Percentiles rank a stretch among this genome's conserved stretches.
phyloP scores from a whole-genome alignment of 2,113 vertebrate genomes.

The Charina bottae region DNA sequence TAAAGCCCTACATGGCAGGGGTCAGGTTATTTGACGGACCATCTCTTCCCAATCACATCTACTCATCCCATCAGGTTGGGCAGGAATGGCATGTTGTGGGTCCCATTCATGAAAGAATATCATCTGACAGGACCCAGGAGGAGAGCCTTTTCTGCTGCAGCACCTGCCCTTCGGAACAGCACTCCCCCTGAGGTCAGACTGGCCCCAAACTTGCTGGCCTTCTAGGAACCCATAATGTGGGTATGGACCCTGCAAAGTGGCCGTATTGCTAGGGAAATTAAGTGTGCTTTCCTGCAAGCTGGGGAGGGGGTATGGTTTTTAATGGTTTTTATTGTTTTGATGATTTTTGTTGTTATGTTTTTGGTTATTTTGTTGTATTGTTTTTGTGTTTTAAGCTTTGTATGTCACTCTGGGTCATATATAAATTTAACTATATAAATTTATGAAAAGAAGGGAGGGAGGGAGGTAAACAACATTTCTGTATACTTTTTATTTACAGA shows the following conservation, averaged over 20 bases:
- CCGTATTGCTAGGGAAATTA: not conserved
- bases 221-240: not conserved
- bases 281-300: not conserved
- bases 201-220: not conserved
- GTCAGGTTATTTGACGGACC: not conserved
- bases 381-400: not conserved
- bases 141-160: not conserved
- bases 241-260: no score
- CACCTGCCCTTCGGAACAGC: not conserved
- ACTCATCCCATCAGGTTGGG: not conserved
- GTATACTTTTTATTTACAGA: not conserved
- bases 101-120: not conserved
- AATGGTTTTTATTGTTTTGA: not conserved
- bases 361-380: no score
- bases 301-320: not conserved
- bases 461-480: not conserved
- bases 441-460: not conserved
- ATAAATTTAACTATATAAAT: not conserved
- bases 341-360: not conserved
- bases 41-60: not conserved
- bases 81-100: not conserved
- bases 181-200: not conserved
- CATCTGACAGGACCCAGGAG: not conserved
- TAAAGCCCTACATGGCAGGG: not conserved
- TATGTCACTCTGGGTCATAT: not conserved